phyloP scores from a whole-genome alignment of 2,113 vertebrate genomes.

The Pomatostomus ruficeps region DNA sequence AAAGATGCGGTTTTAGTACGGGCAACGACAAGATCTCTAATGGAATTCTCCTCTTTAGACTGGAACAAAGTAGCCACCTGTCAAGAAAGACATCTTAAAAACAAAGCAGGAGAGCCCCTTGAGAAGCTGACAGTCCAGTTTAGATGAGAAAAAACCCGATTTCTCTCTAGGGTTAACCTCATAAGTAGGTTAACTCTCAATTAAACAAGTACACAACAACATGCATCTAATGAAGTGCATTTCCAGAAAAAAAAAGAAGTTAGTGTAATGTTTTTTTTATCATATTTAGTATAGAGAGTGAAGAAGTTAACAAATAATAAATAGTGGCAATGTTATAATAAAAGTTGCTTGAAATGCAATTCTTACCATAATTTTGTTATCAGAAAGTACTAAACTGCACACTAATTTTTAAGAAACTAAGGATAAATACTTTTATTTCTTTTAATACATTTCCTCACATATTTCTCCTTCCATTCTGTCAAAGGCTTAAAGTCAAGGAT shows the following conservation, averaged over 20 bases:
- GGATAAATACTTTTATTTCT: not conserved
- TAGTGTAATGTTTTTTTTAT: not conserved
- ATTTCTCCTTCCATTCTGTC: not conserved
- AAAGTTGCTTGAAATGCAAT: not conserved
- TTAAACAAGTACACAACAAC: not conserved
- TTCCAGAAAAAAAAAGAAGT: not conserved
- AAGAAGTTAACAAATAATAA: not conserved
- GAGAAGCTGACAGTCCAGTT: constrained; percentile 66
- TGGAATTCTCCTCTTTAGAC: constrained; percentile 68
- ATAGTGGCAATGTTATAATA: not conserved
- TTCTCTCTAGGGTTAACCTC: not conserved
- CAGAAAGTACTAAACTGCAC: not conserved
- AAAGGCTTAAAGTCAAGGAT: not conserved
- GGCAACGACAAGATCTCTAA: constrained; percentile 61
- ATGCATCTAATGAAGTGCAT: not conserved
- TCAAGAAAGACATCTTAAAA: constrained; percentile 54
- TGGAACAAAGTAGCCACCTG: constrained; percentile 67
- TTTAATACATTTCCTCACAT: not conserved
- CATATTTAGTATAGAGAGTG: not conserved
- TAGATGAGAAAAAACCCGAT: constrained; percentile 2
- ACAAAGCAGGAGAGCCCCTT: not conserved
- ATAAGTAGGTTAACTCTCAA: not conserved
- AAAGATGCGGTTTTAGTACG: constrained; percentile 61
- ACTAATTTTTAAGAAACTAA: not conserved
- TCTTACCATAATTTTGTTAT: not conserved